These are phyloP conservation scores for Euclidia mi DNA, from an alignment of 2,888 invertebrate species.

Conservation along the genomic window DNA sequence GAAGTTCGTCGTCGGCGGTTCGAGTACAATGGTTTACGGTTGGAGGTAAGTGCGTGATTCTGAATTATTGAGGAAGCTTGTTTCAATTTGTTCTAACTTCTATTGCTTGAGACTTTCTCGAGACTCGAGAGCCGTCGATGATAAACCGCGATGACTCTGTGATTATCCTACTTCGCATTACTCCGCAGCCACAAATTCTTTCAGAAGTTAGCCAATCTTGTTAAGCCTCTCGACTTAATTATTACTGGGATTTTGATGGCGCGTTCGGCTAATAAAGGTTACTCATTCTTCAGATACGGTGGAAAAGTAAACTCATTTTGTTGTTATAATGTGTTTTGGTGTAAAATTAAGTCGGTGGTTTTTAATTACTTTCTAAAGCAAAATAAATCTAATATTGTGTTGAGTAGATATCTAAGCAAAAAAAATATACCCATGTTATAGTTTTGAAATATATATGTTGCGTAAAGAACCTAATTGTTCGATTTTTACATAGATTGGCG, in stretches of 20 bases:
- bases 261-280: conserved; percentile 6
- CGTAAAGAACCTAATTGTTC: too few relatives aligned
- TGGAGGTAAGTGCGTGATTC: conserved; percentile 39
- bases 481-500: too few relatives aligned
- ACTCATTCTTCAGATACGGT: conserved; percentile 7
- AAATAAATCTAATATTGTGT: too few relatives aligned
- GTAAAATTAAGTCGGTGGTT: neutral
- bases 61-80: conserved; percentile 34
- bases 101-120: conserved; percentile 32
- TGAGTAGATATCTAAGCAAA: too few relatives aligned
- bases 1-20: conserved; percentile 27
- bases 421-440: too few relatives aligned
- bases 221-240: conserved; percentile 45
- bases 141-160: conserved; percentile 44
- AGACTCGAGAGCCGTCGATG: conserved; percentile 31
- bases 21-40: conserved; percentile 34
- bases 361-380: too few relatives aligned
- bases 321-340: neutral
- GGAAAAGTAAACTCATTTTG: neutral
- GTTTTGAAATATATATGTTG: too few relatives aligned
- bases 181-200: conserved; percentile 39
- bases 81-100: conserved; percentile 49
- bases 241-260: conserved; percentile 37
- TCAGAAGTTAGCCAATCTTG: conserved; percentile 42
- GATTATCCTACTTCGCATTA: conserved; percentile 42